Conservation (phyloP, 2,113 vertebrate genomes). For the Odobenus rosmarus region DNA sequence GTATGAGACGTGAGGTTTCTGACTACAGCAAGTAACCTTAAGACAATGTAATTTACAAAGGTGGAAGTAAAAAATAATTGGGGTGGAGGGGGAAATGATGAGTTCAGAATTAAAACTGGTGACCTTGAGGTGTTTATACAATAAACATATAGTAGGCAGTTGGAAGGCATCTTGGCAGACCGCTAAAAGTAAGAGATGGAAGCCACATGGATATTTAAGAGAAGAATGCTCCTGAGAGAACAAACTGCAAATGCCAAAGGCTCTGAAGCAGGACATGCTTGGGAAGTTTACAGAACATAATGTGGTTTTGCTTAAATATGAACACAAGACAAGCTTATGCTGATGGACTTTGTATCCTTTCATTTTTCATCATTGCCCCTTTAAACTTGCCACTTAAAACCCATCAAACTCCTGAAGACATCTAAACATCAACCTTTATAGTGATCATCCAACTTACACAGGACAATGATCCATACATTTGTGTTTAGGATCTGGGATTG, state of each 20-base stretch:
- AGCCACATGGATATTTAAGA: not conserved
- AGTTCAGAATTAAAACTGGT: conserved; percentile 41
- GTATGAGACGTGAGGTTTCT: not conserved
- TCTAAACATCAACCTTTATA: conserved; percentile 32
- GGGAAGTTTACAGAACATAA: not conserved
- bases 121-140: conserved; percentile 22
- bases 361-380: conserved; percentile 12
- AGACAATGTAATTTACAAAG: conserved; percentile 19
- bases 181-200: not conserved
- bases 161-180: conserved; percentile 7
- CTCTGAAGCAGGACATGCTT: not conserved
- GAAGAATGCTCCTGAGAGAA: not conserved
- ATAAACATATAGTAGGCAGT: not conserved
- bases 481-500: not conserved
- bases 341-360: conserved; percentile 22
- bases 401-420: conserved; percentile 7
- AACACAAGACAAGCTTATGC: not conserved
- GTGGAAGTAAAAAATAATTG: rapidly evolving
- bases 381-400: conserved; percentile 11
- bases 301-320: conserved; percentile 31
- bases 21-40: not conserved
- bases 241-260: conserved; percentile 45
- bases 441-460: not conserved
- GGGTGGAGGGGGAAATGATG: not conserved
- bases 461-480: not conserved